These are phyloP conservation scores for Thryonomys swinderianus DNA, from an alignment of 2,113 vertebrate species.

Conservation along the genomic window DNA sequence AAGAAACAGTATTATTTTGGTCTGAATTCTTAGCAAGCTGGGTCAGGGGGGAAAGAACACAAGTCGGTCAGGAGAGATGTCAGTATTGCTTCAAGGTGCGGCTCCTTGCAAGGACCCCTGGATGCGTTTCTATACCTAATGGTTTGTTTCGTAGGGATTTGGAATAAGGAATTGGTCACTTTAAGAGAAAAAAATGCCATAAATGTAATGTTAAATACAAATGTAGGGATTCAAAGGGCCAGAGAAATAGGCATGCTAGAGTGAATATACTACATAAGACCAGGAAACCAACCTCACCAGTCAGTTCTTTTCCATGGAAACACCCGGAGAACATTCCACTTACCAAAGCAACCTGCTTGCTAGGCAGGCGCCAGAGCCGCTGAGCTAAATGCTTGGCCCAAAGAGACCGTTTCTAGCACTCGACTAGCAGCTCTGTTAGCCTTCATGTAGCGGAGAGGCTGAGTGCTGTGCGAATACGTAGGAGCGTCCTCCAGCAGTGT, in stretches of 20 bases:
- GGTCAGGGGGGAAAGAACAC: background rate
- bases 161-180: background rate
- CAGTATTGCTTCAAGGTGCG: background rate
- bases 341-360: background rate
- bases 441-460: constrained; percentile 34
- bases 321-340: background rate
- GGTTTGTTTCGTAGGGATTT: background rate
- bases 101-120: background rate
- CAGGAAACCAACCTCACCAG: background rate
- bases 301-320: background rate
- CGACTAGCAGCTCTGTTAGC: constrained; percentile 24
- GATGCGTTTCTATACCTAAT: background rate
- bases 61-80: background rate
- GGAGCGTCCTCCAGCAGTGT: background rate
- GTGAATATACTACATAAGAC: background rate
- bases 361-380: too few relatives aligned
- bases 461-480: constrained; percentile 22
- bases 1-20: background rate
- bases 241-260: background rate
- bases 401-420: constrained; percentile 1
- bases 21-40: background rate
- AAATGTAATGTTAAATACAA: background rate
- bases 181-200: background rate
- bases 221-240: background rate
- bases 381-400: background rate